Base-by-base conservation (phyloP, 2,888 invertebrate genomes). In the Ochropleura leucogaster region DNA sequence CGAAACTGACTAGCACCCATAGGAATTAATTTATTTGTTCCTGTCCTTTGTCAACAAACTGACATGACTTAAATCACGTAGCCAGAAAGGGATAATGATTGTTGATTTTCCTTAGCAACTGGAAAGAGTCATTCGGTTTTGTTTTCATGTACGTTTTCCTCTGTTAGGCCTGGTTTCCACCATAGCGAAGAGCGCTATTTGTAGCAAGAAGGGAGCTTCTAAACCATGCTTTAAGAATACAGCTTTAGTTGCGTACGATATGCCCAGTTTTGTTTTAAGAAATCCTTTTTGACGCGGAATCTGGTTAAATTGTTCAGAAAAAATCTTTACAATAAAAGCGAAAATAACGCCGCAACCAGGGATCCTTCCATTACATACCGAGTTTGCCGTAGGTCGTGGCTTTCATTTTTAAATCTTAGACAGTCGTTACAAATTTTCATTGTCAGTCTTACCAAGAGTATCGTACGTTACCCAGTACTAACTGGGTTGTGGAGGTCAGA, bases 61-160 rank as follows among this genome's bases (percentile, higher is more conserved):
- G 4, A 62, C 20, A 20, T 70, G 78, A n/a, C 64, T 47, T 44
- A 1, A 8, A 59, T 64, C 78, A 77, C 78, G 70, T 77, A 59
- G 44, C 20, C 62, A 62, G 44, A 62, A 62, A 44, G 44, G 62
- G 44, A 62, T 46, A 44, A 16, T 49, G 49, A 59, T 12, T 44
- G 44, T 30, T 20, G 62, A 62, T 62, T 62, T n/a, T 62, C 62
- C 62, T 62, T 62, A 12, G 7, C 44, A 44, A 20, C 62, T 20
- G n/a, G 0, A 62, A 62, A 62, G n/a, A n/a, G 62, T 14, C 7
- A n/a, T 62, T 62, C n/a, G 12, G 12, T 12, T 62, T 62, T 62
- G 62, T 44, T 44, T 62, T 4, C 9, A 16, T 62, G 16, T 9
- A 3, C 0, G 6, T 53, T 62, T 46, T 46, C 46, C 40, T 73